Evolutionary conservation across 1,140 invertebrate genomes (phyloP), one percentile per base, ranked within the genome.

Genomic region (Caerostris extrusa): DNA sequence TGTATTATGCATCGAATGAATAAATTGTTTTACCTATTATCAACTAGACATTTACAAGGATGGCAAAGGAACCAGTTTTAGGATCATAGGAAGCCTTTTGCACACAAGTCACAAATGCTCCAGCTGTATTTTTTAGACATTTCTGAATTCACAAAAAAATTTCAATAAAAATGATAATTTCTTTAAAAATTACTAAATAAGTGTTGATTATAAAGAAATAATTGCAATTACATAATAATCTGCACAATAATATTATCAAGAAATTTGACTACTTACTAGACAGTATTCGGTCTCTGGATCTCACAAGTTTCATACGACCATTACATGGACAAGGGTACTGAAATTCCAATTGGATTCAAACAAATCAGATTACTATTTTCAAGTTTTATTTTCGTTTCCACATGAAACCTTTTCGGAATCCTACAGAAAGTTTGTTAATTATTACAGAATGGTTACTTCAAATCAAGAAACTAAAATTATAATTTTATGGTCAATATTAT

Each of bases 81-180:
- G 98, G 97, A 95, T 98, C 98, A 96, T 98, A n/a, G 98, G 96
- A 97, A 98, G 12, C 99, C 98, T 92, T 97, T 97, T 0, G 97
- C 97, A 95, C 98, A 99, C 6, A 96, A 95, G 19, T 98, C 97
- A 95, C 98, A 99, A 87, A 96, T 3, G 96, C 95, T 0, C 98
- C 98, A 1, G 97, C 97, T 0, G 98, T 99, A 95, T 98, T 98
- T 14, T 97, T 96, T 4, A 96, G 95, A 95, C 99, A 99, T 95
- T 98, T 97, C 98, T 99, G 95, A 17, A 71, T 71, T 87, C 71
- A 56, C 77, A n/a, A n/a, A 34, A 34, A 34, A 34, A 34, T 34
- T 34, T 34, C 34, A 34, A 34, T 34, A 34, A 34, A 34, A 34
- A 34, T 34, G 2, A 34, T 34, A 34, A 2, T 67, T 67, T 67